These are phyloP conservation scores for Neoitamus cyanurus DNA, from an alignment of 2,888 invertebrate species.

Conservation along the genomic window DNA sequence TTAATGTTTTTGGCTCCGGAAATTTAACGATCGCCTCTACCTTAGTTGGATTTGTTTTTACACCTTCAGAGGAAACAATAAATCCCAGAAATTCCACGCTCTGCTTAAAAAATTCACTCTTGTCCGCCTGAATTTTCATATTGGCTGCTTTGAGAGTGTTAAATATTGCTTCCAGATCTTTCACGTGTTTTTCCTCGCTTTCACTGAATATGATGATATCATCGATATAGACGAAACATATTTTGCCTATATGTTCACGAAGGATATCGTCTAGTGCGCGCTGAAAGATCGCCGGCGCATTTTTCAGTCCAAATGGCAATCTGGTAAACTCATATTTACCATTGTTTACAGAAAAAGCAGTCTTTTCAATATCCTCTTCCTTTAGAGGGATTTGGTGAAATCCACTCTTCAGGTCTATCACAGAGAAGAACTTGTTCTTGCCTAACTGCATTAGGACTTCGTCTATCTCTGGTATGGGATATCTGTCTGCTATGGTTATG, in stretches of 20 bases:
- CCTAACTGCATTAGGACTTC: conserved; percentile 49
- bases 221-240: conserved; percentile 40
- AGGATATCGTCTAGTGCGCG: conserved; percentile 47
- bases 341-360: conserved; percentile 48
- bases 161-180: conserved; percentile 46
- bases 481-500: conserved; percentile 14
- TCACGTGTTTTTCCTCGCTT: conserved; percentile 45
- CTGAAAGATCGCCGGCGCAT: conserved; percentile 49
- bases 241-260: conserved; percentile 39
- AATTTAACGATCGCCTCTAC: conserved; percentile 45
- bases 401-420: conserved; percentile 46
- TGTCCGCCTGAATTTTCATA: conserved; percentile 55
- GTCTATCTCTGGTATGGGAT: conserved; percentile 24
- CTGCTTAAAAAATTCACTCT: conserved; percentile 51
- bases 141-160: conserved; percentile 48
- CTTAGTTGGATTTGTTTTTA: too few species aligned
- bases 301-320: conserved; percentile 48
- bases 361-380: background rate
- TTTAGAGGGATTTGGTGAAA: background rate
- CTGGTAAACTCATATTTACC: conserved; percentile 50
- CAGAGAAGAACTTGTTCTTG: conserved; percentile 15
- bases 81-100: conserved; percentile 46
- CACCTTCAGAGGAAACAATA: conserved; percentile 38
- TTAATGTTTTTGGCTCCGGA: conserved; percentile 40
- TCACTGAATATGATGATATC: conserved; percentile 49